Conservation (phyloP, 2,888 invertebrate genomes). For the Slavum lentiscoides region DNA sequence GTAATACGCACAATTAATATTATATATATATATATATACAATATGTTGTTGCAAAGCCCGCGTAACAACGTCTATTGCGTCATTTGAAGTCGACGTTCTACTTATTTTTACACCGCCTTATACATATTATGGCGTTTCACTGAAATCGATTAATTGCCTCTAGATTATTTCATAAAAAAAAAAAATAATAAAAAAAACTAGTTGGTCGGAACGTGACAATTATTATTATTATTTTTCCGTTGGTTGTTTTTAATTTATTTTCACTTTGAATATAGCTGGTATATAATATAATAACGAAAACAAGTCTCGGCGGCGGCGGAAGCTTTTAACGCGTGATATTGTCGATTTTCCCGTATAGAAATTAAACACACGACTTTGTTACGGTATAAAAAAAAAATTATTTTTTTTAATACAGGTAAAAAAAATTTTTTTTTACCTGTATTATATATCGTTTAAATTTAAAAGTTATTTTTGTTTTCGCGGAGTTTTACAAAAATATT, state of each 20-base stretch:
- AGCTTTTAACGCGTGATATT: not conserved
- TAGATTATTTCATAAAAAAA: slow-evolving; percentile 38
- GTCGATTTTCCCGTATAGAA: no score
- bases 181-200: slow-evolving; percentile 28
- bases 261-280: slow-evolving; percentile 27
- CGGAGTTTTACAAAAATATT: no score
- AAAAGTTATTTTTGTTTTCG: no score
- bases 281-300: not conserved
- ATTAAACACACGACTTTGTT: no score
- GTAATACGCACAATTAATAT: not conserved
- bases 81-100: slow-evolving; percentile 39
- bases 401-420: no score
- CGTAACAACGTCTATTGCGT: slow-evolving; percentile 23
- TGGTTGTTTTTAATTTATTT: slow-evolving; percentile 17
- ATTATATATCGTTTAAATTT: no score
- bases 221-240: slow-evolving; percentile 2
- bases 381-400: no score
- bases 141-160: slow-evolving; percentile 27
- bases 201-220: slow-evolving; percentile 27
- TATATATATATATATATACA: no score
- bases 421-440: no score
- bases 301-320: not conserved
- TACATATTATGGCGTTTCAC: slow-evolving; percentile 14
- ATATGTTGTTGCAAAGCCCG: not conserved
- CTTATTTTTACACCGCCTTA: slow-evolving; percentile 18